Evolutionary conservation across 2,113 vertebrate species (phyloP).

Genomic region (Polypterus senegalus): DNA sequence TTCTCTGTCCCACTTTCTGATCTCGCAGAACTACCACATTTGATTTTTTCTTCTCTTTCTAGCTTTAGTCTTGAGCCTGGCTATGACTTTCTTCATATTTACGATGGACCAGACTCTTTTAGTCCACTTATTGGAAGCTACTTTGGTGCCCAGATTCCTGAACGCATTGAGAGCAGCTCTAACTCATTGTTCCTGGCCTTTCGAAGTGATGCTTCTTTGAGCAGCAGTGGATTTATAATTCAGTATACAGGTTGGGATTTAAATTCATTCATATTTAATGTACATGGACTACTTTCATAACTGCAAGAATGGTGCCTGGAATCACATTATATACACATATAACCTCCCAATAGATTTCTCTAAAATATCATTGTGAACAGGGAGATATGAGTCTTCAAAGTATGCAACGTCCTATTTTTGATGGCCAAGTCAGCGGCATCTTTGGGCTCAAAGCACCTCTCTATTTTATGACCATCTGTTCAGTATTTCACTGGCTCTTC

Average conservation of each 20-base stretch:
- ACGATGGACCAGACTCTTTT: constrained; percentile 83
- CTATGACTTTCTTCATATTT: constrained; percentile 94
- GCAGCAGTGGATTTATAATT: constrained; percentile 83
- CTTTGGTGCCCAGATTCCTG: constrained; percentile 76
- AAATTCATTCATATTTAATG: constrained; percentile 3
- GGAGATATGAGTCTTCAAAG: too few species aligned
- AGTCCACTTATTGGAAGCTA: constrained; percentile 89
- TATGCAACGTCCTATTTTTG: too few species aligned
- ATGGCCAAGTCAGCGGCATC: not conserved
- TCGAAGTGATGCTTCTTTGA: constrained; percentile 87
- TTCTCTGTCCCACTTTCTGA: not conserved
- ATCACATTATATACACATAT: too few species aligned
- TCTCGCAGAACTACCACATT: not conserved
- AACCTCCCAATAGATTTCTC: not conserved
- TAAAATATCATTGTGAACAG: not conserved
- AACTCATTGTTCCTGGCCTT: constrained; percentile 92
- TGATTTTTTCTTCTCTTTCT: constrained; percentile 16
- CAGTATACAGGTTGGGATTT: constrained; percentile 75
- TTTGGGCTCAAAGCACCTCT: not conserved
- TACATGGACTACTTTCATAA: not conserved
- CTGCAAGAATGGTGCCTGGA: too few species aligned
- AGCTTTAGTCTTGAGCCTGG: constrained; percentile 94
- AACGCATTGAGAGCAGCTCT: constrained; percentile 88
- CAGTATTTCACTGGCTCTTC: not conserved
- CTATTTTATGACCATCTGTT: constrained; percentile 7